These are phyloP conservation scores for Gobiocypris rarus DNA, from an alignment of 2,113 vertebrate genomes.

Conservation along the genomic window DNA sequence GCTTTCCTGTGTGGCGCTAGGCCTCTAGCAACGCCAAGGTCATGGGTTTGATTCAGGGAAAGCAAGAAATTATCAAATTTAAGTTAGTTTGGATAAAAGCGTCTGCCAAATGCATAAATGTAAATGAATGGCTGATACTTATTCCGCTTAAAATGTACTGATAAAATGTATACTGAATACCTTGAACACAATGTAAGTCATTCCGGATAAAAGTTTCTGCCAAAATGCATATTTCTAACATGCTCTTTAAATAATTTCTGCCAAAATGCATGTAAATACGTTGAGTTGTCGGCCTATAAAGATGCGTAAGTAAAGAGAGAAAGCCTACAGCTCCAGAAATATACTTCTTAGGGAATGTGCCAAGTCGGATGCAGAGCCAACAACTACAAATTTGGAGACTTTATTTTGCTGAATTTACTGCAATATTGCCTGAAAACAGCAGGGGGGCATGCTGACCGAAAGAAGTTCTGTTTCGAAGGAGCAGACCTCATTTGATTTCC, in stretches of 20 bases:
- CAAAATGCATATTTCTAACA: neutral
- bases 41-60: no score
- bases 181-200: neutral
- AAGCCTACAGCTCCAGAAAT: constrained; percentile 13
- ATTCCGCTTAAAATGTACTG: neutral
- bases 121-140: neutral
- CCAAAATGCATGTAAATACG: constrained; percentile 19
- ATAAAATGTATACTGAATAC: neutral
- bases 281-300: constrained; percentile 41
- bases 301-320: constrained; percentile 35
- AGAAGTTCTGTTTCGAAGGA: neutral
- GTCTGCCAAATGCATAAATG: no score
- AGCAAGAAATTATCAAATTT: no score
- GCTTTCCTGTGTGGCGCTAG: no score
- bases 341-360: constrained; percentile 18
- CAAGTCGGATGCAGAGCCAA: constrained; percentile 27
- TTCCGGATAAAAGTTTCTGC: neutral
- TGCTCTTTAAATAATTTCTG: no score
- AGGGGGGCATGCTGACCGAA: neutral
- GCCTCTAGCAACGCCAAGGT: no score
- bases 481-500: neutral
- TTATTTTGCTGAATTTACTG: constrained; percentile 16
- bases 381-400: constrained; percentile 2
- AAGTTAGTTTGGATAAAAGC: no score
- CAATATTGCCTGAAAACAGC: constrained; percentile 16